Conservation (phyloP, 2,797 vertebrate genomes). For the Fratercula arctica region DNA sequence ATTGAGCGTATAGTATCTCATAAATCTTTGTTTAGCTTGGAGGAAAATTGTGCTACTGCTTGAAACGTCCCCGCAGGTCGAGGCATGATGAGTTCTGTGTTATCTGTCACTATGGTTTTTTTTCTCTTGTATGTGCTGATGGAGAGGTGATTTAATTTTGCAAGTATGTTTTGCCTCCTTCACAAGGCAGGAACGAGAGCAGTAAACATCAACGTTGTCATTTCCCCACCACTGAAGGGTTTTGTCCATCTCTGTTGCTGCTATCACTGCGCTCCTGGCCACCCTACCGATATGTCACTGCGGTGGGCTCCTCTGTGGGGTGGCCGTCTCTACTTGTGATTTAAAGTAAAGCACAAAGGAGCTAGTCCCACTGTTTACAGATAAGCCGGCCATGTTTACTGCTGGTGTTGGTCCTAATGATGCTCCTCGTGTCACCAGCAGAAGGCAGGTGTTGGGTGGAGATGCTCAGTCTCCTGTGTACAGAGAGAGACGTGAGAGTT, state of each 20-base stretch:
- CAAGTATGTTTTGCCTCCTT: background rate
- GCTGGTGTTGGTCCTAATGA: background rate
- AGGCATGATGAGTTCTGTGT: background rate
- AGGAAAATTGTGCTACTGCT: background rate
- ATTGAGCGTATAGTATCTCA: background rate
- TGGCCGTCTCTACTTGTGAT: background rate
- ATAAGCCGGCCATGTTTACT: background rate
- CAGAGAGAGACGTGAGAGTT: background rate
- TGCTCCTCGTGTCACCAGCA: background rate
- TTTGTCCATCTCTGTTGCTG: background rate
- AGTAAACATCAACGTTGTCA: accelerated
- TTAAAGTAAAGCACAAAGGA: background rate
- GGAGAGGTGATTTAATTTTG: background rate
- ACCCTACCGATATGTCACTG: background rate
- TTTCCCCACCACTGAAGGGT: background rate
- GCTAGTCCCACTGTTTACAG: background rate
- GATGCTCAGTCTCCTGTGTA: too few species aligned
- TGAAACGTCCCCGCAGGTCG: background rate
- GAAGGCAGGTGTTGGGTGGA: background rate
- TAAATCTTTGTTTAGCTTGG: background rate
- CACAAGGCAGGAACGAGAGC: background rate
- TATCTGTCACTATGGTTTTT: background rate
- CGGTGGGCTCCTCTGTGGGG: background rate
- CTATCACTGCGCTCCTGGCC: background rate
- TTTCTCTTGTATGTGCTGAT: background rate